Conservation (phyloP, 1,140 invertebrate genomes). For the Cydia strobilella region DNA sequence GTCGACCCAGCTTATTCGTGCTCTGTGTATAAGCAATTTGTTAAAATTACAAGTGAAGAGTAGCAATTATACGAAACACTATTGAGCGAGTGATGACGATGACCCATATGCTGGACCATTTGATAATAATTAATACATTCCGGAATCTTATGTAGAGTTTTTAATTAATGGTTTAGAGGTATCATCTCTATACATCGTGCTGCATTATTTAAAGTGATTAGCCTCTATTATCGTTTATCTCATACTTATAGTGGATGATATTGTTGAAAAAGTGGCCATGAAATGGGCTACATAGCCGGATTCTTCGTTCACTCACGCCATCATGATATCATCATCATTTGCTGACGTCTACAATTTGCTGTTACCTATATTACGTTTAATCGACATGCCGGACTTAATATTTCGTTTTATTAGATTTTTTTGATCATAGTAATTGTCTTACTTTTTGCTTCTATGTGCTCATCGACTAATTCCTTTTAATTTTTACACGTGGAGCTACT, state of each 20-base stretch:
- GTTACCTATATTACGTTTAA: conserved; percentile 47
- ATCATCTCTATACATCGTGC: conserved; percentile 41
- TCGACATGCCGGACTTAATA: conserved; percentile 33
- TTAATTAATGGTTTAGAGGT: conserved; percentile 41
- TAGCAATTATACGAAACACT: conserved; percentile 22
- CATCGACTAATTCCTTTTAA: conserved; percentile 2
- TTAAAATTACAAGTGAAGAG: conserved; percentile 18
- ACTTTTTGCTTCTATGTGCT: conserved; percentile 4
- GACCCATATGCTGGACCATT: conserved; percentile 36
- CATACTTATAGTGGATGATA: conserved; percentile 55
- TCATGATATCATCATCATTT: conserved; percentile 72
- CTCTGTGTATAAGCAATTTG: conserved; percentile 18
- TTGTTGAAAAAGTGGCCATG: conserved; percentile 74
- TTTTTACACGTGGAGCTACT: neutral
- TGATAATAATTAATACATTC: conserved; percentile 37
- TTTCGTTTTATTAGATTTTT: conserved; percentile 19
- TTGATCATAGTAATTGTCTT: conserved; percentile 16
- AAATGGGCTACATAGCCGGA: conserved; percentile 69
- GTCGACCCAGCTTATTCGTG: neutral
- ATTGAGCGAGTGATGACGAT: neutral
- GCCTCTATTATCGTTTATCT: conserved; percentile 35
- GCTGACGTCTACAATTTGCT: conserved; percentile 59
- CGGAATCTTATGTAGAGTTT: conserved; percentile 40
- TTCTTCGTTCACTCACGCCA: conserved; percentile 55
- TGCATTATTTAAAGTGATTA: conserved; percentile 39